Evolutionary conservation across 2,888 invertebrate species (phyloP), one percentile per base, ranked within the genome.

Genomic region (Mellilla xanthometata): DNA sequence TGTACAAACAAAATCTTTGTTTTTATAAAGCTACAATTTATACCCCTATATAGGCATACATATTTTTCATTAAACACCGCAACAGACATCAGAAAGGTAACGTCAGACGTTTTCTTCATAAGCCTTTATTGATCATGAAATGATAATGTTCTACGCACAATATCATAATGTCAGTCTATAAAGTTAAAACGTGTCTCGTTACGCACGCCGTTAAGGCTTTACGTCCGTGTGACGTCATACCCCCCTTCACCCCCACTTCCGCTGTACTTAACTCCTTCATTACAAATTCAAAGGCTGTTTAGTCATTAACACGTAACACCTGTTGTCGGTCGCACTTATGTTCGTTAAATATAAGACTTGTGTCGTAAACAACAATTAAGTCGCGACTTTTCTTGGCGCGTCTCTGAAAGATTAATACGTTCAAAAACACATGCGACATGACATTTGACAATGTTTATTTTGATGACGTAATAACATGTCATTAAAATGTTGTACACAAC

Each of bases 301-400:
- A 84, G 81, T 81, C 84, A 83, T 86, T 85, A 86, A 76, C 81
- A 73, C 73, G 71, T 72, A 72, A 72, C 86, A 87, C 87, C 86
- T 87, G 87, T 82, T 84, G 81, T 81, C 80, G 58, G 46, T 39
- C 53, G 60, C 67, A 60, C 57, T 71, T 65, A 65, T 65, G 66
- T 58, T 58, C 51, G 52, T 56, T 59, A 62, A 61, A 49, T 56
- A 57, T 60, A 54, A 44, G 53, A 12, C 24, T 31, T 24, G 13
- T 15, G 12, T 33, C 32, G 32, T 22, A 12, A n/a, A 23, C 3
- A 34, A 42, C 34, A 44, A 29, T 55, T 53, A 52, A 45, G 54
- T 46, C 3, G 41, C 10, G 12, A 26, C 8, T 24, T 24, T 19
- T 19, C 15, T 6, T 19, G 15, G 15, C 15, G 15, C 15, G 6